phyloP scores from a whole-genome alignment of 2,888 invertebrate species.

The Argyresthia goedartella region DNA sequence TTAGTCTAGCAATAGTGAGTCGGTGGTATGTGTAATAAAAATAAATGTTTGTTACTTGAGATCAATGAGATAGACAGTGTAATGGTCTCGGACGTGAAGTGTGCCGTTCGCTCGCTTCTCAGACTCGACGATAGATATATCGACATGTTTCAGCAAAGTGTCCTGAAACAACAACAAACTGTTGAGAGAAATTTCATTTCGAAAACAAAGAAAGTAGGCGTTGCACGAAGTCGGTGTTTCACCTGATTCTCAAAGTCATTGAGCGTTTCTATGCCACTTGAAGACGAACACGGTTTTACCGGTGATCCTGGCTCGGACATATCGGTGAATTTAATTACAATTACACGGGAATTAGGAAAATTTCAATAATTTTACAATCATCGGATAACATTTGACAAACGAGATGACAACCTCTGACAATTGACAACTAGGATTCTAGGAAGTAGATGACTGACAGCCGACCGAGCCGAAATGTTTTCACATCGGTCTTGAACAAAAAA shows the following conservation, averaged over 20 bases:
- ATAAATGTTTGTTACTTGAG: constrained; percentile 80
- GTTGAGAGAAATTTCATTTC: constrained; percentile 5
- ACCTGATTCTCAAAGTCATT: constrained; percentile 44
- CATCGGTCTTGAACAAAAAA: too few relatives aligned
- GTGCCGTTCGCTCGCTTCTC: constrained; percentile 83
- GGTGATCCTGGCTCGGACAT: constrained; percentile 47
- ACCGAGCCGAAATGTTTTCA: too few relatives aligned
- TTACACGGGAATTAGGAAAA: too few relatives aligned
- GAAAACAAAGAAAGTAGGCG: constrained; percentile 2
- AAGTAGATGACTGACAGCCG: too few relatives aligned
- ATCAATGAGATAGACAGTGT: constrained; percentile 83
- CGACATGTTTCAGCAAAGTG: constrained; percentile 77
- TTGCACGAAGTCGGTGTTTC: not conserved
- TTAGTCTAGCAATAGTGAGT: too few relatives aligned
- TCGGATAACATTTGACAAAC: too few relatives aligned
- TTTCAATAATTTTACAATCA: too few relatives aligned
- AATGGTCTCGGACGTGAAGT: constrained; percentile 80
- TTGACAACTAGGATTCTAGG: too few relatives aligned
- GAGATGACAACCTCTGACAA: too few relatives aligned
- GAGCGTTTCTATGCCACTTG: constrained; percentile 38
- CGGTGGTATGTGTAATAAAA: too few relatives aligned
- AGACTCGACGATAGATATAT: constrained; percentile 81
- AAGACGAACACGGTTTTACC: constrained; percentile 36
- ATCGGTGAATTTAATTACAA: constrained; percentile 12
- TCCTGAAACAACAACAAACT: constrained; percentile 59